Evolutionary conservation across 2,888 invertebrate species (phyloP).

Genomic region (Periphyllus acericola): DNA sequence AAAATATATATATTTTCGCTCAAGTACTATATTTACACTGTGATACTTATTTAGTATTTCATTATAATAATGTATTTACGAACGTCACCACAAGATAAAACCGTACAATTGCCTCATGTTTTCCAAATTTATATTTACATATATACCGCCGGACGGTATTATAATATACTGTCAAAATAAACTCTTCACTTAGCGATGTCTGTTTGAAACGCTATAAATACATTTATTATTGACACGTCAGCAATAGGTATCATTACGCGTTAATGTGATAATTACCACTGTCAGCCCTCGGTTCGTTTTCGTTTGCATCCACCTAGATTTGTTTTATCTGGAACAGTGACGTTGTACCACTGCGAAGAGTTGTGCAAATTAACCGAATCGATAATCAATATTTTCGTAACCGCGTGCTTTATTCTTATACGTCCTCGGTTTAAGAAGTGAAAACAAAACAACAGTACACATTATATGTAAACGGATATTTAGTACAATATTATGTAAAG

Average conservation of each 20-base stretch:
- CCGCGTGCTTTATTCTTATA: no score
- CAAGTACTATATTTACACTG: background rate
- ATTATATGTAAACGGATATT: no score
- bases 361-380: no score
- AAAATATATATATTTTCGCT: background rate
- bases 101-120: background rate
- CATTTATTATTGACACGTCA: background rate
- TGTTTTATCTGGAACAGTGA: no score
- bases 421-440: no score
- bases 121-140: background rate
- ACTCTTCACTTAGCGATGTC: background rate
- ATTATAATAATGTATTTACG: constrained; percentile 2
- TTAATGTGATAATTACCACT: background rate
- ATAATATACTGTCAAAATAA: background rate
- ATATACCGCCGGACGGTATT: background rate
- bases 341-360: no score
- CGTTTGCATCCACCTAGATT: background rate
- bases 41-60: background rate
- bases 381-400: no score
- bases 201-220: background rate
- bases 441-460: no score
- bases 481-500: no score
- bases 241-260: background rate
- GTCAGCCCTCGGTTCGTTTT: background rate
- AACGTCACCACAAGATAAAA: background rate